Percentiles rank a stretch among this genome's conserved stretches.
phyloP scores from a whole-genome alignment of 2,113 vertebrate species.

The Pelusios castaneus region DNA sequence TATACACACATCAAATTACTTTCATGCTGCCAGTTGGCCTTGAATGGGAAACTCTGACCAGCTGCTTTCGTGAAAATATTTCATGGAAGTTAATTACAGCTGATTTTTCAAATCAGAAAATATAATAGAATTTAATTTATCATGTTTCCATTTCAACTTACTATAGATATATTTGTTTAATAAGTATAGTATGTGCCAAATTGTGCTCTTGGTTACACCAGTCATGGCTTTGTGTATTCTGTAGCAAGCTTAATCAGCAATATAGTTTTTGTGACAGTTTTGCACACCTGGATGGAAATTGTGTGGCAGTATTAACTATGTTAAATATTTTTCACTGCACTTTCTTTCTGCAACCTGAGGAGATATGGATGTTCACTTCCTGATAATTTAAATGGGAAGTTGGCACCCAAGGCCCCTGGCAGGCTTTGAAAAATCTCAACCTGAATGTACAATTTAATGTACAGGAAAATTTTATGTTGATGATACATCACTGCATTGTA shows the following conservation, averaged over 20 bases:
- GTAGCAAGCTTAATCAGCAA: background rate
- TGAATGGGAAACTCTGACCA: background rate
- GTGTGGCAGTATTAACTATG: background rate
- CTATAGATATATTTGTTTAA: background rate
- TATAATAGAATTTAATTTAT: background rate
- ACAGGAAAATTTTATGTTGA: background rate
- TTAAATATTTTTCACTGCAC: background rate
- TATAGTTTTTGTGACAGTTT: background rate
- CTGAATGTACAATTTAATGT: background rate
- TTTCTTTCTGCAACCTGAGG: background rate
- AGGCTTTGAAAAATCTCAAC: background rate
- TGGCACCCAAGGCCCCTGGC: background rate
- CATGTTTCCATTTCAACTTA: background rate
- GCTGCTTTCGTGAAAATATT: background rate
- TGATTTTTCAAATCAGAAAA: background rate
- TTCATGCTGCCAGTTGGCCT: background rate
- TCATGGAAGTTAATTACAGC: background rate
- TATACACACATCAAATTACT: background rate
- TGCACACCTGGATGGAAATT: fast-evolving
- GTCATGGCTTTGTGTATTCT: background rate
- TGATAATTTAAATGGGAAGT: background rate
- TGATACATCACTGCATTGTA: background rate
- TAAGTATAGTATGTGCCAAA: background rate
- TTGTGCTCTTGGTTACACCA: background rate
- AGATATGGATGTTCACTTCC: background rate